Evolutionary conservation across 2,113 vertebrate species (phyloP).

Genomic region (Chelonoidis abingdonii): DNA sequence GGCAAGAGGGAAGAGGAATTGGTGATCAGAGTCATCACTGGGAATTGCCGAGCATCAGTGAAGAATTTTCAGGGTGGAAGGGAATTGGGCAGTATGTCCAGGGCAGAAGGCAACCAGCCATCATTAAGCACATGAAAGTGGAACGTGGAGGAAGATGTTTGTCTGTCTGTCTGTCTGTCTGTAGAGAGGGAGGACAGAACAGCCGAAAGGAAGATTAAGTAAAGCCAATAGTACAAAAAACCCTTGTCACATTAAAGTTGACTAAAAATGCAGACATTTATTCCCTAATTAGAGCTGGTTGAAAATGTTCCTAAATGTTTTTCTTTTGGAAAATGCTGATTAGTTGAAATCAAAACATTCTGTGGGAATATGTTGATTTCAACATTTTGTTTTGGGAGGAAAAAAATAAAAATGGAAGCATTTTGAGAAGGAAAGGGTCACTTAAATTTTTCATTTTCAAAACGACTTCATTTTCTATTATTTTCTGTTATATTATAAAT

Average conservation of each 20-base stretch:
- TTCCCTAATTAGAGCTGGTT: not conserved
- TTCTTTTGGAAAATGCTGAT: not conserved
- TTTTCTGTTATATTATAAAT: not conserved
- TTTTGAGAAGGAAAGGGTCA: not conserved
- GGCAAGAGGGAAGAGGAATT: not conserved
- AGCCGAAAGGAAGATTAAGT: not conserved
- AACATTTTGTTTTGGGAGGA: not conserved
- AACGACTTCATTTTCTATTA: not conserved
- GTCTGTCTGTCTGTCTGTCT: rapidly evolving
- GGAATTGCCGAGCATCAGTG: not conserved
- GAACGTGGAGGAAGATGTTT: not conserved
- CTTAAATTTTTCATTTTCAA: not conserved
- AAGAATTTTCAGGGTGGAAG: not conserved
- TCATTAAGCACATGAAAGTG: not conserved
- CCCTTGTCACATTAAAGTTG: not conserved
- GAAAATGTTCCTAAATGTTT: not conserved
- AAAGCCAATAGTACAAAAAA: not conserved
- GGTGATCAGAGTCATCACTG: not conserved
- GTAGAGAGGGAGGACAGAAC: not conserved
- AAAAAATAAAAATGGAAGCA: not conserved
- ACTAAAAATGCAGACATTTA: not conserved
- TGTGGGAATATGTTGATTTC: not conserved
- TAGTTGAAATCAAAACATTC: not conserved
- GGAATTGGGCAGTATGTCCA: not conserved
- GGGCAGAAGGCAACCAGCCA: not conserved